These are phyloP conservation scores for Synanceia verrucosa DNA, from an alignment of 2,797 vertebrate genomes.

Conservation along the genomic window DNA sequence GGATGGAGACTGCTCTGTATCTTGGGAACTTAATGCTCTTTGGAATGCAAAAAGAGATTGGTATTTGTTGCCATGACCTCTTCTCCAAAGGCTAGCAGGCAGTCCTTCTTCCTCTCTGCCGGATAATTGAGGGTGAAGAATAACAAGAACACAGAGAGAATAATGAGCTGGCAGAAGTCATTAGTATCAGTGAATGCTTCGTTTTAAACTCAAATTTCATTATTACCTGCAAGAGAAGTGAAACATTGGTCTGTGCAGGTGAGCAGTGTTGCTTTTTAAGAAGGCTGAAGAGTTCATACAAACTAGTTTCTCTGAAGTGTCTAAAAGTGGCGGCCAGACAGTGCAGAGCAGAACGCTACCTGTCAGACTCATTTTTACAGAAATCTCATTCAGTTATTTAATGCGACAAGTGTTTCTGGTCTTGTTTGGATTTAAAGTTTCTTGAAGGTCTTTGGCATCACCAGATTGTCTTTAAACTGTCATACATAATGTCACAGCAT, in stretches of 20 bases:
- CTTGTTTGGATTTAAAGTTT: too few relatives aligned
- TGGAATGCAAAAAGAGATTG: slow-evolving; percentile 54
- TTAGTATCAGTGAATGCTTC: slow-evolving; percentile 29
- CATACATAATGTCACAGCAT: too few relatives aligned
- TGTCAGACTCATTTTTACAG: not conserved
- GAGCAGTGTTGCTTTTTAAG: not conserved
- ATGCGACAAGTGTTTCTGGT: too few relatives aligned
- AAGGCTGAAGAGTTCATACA: not conserved
- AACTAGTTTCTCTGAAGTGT: not conserved
- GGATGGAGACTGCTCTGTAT: slow-evolving; percentile 24
- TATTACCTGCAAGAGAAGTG: not conserved
- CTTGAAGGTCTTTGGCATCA: not conserved
- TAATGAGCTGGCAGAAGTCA: slow-evolving; percentile 38
- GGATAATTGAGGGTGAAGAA: slow-evolving; percentile 49
- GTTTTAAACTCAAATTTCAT: not conserved
- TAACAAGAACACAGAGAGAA: slow-evolving; percentile 30
- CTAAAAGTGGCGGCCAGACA: too few relatives aligned
- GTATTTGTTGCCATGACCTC: slow-evolving; percentile 16
- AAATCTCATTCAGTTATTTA: too few relatives aligned
- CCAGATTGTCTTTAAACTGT: not conserved
- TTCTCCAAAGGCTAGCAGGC: slow-evolving; percentile 27
- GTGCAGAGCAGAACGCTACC: too few relatives aligned
- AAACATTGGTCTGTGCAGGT: slow-evolving; percentile 1
- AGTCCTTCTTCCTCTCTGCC: slow-evolving; percentile 42
- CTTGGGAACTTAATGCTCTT: slow-evolving; percentile 41